A percentile compares a stretch with the other conserved stretches of the same genome.
Conservation (phyloP, 2,797 vertebrate genomes). For the Pipistrellus kuhlii region DNA sequence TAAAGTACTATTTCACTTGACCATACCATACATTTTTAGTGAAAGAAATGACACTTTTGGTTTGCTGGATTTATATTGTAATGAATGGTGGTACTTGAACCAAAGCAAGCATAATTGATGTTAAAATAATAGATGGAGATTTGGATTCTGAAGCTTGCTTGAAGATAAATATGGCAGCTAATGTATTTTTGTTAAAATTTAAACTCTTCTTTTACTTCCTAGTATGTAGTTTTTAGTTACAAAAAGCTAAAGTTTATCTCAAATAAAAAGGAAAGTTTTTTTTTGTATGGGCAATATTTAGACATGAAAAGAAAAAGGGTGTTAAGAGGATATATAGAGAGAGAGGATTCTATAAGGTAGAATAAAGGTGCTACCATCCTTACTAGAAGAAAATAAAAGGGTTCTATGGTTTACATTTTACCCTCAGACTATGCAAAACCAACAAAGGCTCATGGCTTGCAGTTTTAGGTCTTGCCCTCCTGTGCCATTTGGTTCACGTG, state of each 20-base stretch:
- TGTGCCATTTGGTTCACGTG: neutral
- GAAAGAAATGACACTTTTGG: conserved; percentile 8
- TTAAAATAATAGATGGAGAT: neutral
- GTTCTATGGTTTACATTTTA: no score
- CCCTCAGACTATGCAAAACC: no score
- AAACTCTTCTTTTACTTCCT: neutral
- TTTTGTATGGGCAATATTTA: neutral
- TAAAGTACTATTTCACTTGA: conserved; percentile 9
- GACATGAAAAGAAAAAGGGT: neutral
- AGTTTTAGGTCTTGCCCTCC: neutral
- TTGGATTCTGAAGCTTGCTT: conserved; percentile 1
- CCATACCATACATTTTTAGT: neutral
- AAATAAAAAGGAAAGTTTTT: neutral
- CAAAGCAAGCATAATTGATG: neutral
- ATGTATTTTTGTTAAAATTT: conserved; percentile 28
- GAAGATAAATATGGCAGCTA: neutral
- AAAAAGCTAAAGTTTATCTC: neutral
- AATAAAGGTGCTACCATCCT: neutral
- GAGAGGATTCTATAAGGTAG: neutral
- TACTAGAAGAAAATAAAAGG: neutral
- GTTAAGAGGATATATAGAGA: neutral
- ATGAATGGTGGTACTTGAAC: neutral
- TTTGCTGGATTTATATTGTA: neutral
- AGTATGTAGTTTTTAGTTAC: neutral
- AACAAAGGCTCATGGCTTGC: no score